A percentile compares a stretch with the other conserved stretches of the same genome.
Conservation (phyloP, 1,140 invertebrate species). For the Colletes gigas region DNA sequence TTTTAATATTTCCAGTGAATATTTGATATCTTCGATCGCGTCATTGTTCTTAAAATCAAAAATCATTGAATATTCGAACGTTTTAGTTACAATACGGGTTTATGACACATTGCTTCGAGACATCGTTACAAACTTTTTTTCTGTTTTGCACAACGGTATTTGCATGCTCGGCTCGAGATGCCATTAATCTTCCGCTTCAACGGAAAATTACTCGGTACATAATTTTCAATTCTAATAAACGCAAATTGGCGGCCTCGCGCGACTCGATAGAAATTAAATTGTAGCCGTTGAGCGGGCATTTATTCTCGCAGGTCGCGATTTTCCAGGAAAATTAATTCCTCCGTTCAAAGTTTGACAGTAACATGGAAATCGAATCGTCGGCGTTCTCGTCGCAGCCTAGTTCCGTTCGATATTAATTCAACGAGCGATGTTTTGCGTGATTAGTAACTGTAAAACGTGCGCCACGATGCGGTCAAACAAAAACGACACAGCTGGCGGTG, state of each 20-base stretch:
- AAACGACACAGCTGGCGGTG: not conserved
- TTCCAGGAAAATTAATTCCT: not conserved
- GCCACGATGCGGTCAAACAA: not conserved
- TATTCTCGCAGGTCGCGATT: not conserved
- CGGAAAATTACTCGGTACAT: constrained; percentile 20
- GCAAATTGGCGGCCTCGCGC: too few species aligned
- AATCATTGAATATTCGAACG: not conserved
- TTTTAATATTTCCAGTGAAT: not conserved
- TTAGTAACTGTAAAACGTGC: not conserved
- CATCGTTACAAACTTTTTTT: not conserved
- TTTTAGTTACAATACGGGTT: not conserved
- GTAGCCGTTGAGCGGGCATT: not conserved
- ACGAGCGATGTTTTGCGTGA: not conserved
- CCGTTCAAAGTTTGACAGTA: not conserved
- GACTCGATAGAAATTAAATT: not conserved
- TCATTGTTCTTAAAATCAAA: not conserved
- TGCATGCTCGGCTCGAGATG: constrained; percentile 2
- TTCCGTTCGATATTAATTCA: constrained; percentile 4
- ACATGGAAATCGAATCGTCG: not conserved
- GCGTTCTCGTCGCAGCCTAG: not conserved
- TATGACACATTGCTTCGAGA: not conserved
- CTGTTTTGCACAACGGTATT: constrained; percentile 6
- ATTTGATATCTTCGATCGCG: not conserved
- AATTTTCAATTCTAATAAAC: constrained; percentile 40
- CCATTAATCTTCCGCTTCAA: not conserved